Evolutionary conservation across 2,797 vertebrate genomes (phyloP).

Genomic region (Aselliscus stoliczkanus): DNA sequence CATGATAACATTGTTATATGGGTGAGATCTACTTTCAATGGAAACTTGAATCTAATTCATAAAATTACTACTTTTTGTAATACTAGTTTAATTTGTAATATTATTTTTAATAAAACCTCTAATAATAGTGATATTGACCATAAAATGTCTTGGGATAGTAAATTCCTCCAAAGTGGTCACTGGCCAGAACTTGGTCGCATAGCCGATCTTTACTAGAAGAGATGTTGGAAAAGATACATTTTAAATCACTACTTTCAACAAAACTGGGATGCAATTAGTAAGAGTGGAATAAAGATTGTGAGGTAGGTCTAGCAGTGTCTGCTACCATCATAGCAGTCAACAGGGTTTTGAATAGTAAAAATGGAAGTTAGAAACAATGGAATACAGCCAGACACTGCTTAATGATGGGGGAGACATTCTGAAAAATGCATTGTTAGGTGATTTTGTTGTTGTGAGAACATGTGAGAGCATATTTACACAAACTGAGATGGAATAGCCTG

Average conservation of each 20-base stretch:
- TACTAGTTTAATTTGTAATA: neutral
- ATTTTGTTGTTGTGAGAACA: neutral
- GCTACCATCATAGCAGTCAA: neutral
- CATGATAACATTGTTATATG: neutral
- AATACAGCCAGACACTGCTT: neutral
- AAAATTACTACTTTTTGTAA: neutral
- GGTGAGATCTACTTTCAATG: neutral
- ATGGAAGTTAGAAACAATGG: neutral
- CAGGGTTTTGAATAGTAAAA: neutral
- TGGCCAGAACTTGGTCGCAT: neutral
- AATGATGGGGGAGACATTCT: neutral
- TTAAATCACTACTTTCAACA: neutral
- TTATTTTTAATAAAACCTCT: neutral
- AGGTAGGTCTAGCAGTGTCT: neutral
- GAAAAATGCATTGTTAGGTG: neutral
- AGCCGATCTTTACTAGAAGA: neutral
- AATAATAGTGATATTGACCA: neutral
- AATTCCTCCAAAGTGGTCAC: neutral
- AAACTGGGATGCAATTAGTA: neutral
- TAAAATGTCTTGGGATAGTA: neutral
- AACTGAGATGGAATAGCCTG: neutral
- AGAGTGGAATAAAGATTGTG: neutral
- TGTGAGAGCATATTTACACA: neutral
- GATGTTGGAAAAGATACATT: neutral
- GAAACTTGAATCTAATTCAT: neutral